Base-by-base conservation (phyloP, 2,888 invertebrate species). In the Ametastegia equiseti region DNA sequence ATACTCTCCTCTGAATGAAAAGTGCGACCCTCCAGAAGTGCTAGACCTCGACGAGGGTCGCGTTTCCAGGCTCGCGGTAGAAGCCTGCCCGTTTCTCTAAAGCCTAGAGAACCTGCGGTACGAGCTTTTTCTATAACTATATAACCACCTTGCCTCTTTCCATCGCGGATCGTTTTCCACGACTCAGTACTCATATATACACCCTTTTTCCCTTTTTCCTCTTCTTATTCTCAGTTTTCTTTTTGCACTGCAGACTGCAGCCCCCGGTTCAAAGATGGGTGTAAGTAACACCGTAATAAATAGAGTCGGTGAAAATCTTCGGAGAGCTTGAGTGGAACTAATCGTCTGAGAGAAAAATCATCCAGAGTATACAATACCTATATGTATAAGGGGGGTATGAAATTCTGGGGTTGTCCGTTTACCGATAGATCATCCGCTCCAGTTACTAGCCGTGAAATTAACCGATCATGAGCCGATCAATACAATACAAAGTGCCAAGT, bases 1-100 rank as follows among this genome's bases (percentile, higher is more conserved):
- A n/a, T n/a, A n/a, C 85, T 80, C 50, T 54, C n/a, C 75, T 15
- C 75, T 75, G 50, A 75, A 75, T 75, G 75, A 75, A 54, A 75
- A 75, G 75, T 75, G 54, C 75, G 75, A 75, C 75, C 75, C 75
- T 75, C n/a, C 36, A 50, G 75, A 75, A 75, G 75, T 75, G 75
- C 75, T 50, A 75, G 75, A 75, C 75, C 54, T 75, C 54, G 75
- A 54, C 33, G 54, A 75, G 75, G 75, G 75, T 54, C 30, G 75
- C 75, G 54, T 75, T 54, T 36, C 30, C 30, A 60, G 60, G 30
- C 60, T 30, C 23, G n/a, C 47, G 60, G 23, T 60, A 30, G 39
- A 36, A 67, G 65, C 36, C 36, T 67, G 65, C 39, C 65, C n/a
- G 65, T 67, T 67, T 39, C 19, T 39, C 39, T 67, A 7, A 11